A percentile compares a stretch with the other conserved stretches of the same genome.
phyloP scores from a whole-genome alignment of 2,888 invertebrate species.

The Drosophila nigritarsus region DNA sequence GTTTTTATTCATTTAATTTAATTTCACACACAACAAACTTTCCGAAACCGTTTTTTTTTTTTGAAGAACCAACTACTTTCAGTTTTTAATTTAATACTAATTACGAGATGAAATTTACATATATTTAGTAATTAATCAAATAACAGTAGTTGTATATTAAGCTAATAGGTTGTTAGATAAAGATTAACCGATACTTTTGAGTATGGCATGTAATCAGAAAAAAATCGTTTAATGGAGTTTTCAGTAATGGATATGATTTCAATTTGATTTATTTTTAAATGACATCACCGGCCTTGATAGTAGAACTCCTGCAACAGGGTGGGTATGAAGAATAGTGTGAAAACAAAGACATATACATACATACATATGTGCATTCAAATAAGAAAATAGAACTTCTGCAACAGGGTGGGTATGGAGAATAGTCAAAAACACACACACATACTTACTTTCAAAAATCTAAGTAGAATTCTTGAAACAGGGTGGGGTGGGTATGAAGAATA shows the following conservation, averaged over 20 bases:
- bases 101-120: conserved; percentile 23
- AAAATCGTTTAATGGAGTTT: conserved; percentile 4
- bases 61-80: conserved; percentile 32
- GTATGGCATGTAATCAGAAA: conserved; percentile 1
- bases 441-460: neutral
- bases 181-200: neutral
- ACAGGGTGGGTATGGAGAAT: neutral
- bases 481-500: too few species aligned
- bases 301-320: conserved; percentile 30
- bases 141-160: conserved; percentile 1
- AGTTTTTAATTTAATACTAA: conserved; percentile 15
- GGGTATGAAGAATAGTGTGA: conserved; percentile 1
- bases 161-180: neutral
- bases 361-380: neutral
- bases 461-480: too few species aligned
- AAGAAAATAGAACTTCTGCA: neutral
- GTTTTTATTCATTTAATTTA: conserved; percentile 16
- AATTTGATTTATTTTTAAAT: conserved; percentile 36
- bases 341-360: neutral
- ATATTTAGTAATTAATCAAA: conserved; percentile 6
- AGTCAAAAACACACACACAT: neutral
- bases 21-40: conserved; percentile 32
- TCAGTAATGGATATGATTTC: conserved; percentile 13
- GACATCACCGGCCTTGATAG: conserved; percentile 49
- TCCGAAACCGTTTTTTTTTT: conserved; percentile 15